Evolutionary conservation across 2,888 invertebrate genomes (phyloP).

Genomic region (Clanis bilineata): DNA sequence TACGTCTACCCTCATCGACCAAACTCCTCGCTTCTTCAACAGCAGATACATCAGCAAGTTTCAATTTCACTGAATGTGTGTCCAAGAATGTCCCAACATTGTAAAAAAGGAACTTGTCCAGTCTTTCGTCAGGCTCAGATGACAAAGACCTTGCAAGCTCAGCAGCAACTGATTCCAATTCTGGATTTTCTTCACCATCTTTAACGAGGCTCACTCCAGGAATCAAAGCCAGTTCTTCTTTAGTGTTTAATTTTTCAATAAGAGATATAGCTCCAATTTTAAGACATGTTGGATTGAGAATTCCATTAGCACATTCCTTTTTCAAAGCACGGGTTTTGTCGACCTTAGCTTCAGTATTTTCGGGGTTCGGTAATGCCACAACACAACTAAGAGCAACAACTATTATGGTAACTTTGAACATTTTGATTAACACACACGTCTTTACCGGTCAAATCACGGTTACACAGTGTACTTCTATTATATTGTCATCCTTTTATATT

Average conservation of each 20-base stretch:
- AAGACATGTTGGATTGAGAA: conserved; percentile 68
- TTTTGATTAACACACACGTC: conserved; percentile 47
- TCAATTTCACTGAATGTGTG: conserved; percentile 86
- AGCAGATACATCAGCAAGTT: conserved; percentile 83
- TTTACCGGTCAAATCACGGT: conserved; percentile 33
- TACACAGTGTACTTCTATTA: conserved; percentile 46
- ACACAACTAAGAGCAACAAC: conserved; percentile 36
- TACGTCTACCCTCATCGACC: conserved; percentile 66
- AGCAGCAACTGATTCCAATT: conserved; percentile 76
- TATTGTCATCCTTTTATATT: conserved; percentile 63
- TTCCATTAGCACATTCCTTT: conserved; percentile 67
- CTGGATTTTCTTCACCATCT: conserved; percentile 81
- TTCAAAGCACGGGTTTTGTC: conserved; percentile 40
- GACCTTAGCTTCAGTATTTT: conserved; percentile 36
- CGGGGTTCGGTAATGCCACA: conserved; percentile 47
- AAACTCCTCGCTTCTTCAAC: conserved; percentile 78
- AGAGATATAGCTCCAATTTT: conserved; percentile 73
- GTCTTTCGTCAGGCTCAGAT: conserved; percentile 85
- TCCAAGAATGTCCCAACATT: conserved; percentile 86
- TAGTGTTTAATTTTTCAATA: conserved; percentile 65
- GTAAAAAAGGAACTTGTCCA: conserved; percentile 87
- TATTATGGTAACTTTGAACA: conserved; percentile 43
- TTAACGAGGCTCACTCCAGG: conserved; percentile 86
- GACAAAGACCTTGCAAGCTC: conserved; percentile 87
- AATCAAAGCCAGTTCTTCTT: conserved; percentile 64